phyloP scores from a whole-genome alignment of 2,888 invertebrate species.

The Malthinus seriepunctatus region DNA sequence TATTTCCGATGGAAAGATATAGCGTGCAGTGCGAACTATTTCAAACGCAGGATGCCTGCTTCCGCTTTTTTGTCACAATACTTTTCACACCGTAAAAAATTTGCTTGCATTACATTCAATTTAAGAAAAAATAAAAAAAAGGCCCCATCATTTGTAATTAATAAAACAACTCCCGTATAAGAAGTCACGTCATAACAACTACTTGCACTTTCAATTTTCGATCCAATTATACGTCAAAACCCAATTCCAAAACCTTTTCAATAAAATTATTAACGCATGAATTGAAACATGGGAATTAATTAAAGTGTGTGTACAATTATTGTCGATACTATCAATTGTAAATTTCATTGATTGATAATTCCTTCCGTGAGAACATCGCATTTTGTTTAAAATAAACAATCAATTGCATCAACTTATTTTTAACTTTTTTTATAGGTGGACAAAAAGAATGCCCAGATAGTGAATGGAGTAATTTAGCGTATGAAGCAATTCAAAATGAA shows the following conservation, averaged over 20 bases:
- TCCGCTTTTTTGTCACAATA: slow-evolving; percentile 39
- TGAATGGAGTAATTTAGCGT: slow-evolving; percentile 36
- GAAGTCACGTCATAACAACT: no score
- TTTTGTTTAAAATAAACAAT: not conserved
- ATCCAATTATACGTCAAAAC: no score
- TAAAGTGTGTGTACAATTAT: no score
- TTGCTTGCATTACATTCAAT: not conserved
- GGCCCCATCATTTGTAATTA: no score
- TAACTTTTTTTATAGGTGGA: slow-evolving; percentile 38
- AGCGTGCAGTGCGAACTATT: slow-evolving; percentile 40
- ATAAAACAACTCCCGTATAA: no score
- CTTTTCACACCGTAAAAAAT: slow-evolving; percentile 16
- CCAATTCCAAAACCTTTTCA: no score
- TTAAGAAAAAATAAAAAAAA: no score
- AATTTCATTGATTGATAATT: not conserved
- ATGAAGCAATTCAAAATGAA: slow-evolving; percentile 59
- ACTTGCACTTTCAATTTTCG: no score
- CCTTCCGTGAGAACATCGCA: not conserved
- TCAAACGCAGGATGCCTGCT: slow-evolving; percentile 43
- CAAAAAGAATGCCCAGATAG: slow-evolving; percentile 53
- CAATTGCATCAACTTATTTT: not conserved
- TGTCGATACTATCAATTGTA: not conserved
- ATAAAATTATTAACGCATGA: no score
- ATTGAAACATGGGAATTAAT: not conserved
- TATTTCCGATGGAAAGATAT: slow-evolving; percentile 46